These are phyloP conservation scores for Camelus dromedarius DNA, from an alignment of 2,113 vertebrate species.

Conservation along the genomic window DNA sequence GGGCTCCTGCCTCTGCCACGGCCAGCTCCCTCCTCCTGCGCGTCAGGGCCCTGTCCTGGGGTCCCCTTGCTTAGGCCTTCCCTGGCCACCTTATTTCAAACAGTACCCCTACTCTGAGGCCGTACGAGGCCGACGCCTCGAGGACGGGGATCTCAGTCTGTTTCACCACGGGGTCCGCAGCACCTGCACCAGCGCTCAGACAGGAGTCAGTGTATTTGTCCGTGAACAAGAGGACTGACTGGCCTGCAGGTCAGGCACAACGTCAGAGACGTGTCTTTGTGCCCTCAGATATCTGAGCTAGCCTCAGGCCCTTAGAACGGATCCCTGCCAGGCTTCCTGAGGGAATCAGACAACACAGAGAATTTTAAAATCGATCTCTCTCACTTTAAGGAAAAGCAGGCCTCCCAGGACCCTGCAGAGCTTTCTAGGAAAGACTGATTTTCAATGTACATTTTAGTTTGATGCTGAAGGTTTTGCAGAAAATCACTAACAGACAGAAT, in stretches of 20 bases:
- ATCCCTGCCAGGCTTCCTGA: neutral
- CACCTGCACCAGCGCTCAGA: neutral
- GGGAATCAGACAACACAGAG: neutral
- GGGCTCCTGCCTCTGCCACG: neutral
- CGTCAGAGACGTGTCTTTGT: accelerated
- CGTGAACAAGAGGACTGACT: accelerated
- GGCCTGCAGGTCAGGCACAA: neutral
- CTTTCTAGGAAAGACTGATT: neutral
- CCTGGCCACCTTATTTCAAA: neutral
- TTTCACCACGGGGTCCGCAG: neutral
- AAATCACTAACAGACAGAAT: constrained; percentile 65
- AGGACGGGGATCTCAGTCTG: too few relatives aligned
- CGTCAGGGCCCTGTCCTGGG: neutral
- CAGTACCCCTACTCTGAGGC: neutral
- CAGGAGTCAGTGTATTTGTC: neutral
- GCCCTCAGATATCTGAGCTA: neutral
- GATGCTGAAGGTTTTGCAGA: constrained; percentile 17
- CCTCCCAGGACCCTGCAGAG: neutral
- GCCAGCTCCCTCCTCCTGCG: too few relatives aligned
- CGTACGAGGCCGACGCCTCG: neutral
- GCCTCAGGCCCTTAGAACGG: neutral
- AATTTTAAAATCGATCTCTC: neutral
- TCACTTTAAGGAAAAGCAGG: neutral
- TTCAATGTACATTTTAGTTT: neutral
- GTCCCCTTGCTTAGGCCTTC: neutral